phyloP scores from a whole-genome alignment of 2,113 vertebrate species.

The Machaerirhynchus nigripectus region DNA sequence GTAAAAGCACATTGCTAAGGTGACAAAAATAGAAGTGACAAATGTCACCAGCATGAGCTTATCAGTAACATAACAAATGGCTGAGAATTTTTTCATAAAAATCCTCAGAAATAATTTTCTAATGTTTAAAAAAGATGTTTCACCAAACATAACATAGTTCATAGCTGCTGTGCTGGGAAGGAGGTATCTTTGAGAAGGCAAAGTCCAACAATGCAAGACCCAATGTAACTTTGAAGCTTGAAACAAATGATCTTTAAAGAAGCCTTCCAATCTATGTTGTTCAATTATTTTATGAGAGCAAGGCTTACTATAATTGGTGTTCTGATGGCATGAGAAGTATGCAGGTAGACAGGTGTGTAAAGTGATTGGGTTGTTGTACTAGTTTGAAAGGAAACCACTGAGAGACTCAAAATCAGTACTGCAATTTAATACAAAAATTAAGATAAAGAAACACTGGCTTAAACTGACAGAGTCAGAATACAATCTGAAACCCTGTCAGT shows the following conservation, averaged over 20 bases:
- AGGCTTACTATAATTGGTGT: neutral
- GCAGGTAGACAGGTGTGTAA: neutral
- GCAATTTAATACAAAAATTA: no score
- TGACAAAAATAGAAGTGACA: neutral
- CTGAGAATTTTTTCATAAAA: neutral
- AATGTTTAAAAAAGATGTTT: neutral
- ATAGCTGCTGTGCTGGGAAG: neutral
- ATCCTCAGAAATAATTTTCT: neutral
- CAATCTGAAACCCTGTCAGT: no score
- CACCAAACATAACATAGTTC: neutral
- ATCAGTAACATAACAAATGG: neutral
- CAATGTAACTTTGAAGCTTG: neutral
- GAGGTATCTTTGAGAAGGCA: neutral
- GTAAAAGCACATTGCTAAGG: neutral
- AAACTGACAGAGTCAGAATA: no score
- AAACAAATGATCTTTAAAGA: neutral
- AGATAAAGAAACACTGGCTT: no score
- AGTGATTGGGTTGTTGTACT: neutral
- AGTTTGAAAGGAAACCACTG: no score
- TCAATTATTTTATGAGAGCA: neutral
- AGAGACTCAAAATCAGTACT: no score
- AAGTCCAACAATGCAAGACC: neutral
- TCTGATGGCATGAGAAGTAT: neutral
- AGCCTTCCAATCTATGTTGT: neutral
- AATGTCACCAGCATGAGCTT: neutral